Base-by-base conservation (phyloP, 2,797 vertebrate genomes). In the Pogonophryne albipinna region DNA sequence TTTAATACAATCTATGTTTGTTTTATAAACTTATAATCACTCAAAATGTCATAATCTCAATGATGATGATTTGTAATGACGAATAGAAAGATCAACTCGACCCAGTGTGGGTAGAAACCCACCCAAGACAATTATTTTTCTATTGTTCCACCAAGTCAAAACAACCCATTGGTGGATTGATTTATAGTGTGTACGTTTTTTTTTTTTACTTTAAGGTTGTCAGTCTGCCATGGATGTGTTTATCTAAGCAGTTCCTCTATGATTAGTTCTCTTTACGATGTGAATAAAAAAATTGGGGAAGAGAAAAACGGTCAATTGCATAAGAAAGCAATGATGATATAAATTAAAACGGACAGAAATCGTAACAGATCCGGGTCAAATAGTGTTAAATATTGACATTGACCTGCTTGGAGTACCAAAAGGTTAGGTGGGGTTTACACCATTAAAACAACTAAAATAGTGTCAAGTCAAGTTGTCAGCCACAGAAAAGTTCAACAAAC, bases 401-500 rank as follows among this genome's bases (percentile, higher is more conserved):
- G 84, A 84, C 79, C 78, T 84, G 81, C 59, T 74, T 65, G 31
- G 74, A 67, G 49, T 14, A 86, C 8, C 69, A 75, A 72, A 73
- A 79, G 81, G 76, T 84, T 80, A 80, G 77, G 65, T 71, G 49
- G 68, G 55, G 74, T 80, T 85, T 84, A 73, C 56, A 60, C 68
- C 51, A 73, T 80, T 83, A 63, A 86, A 80, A 80, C 67, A 71
- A 73, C 76, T 74, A 61, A 78, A 87, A 83, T 68, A 59, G 69
- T 80, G 82, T 84, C 71, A 84, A 75, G 76, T 80, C 62, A 77
- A 77, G 76, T 76, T 82, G 76, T 79, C 89, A 80, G 74, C 72
- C 62, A 52, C 58, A 86, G 79, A 74, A 81, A 83, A 80, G 86
- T 88, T 86, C 83, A 88, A 85, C 84, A 85, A 87, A 87, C 76